A percentile compares a stretch with the other conserved stretches of the same genome.
Conservation (phyloP, 2,888 invertebrate species). For the Caenorhabditis virilis region DNA sequence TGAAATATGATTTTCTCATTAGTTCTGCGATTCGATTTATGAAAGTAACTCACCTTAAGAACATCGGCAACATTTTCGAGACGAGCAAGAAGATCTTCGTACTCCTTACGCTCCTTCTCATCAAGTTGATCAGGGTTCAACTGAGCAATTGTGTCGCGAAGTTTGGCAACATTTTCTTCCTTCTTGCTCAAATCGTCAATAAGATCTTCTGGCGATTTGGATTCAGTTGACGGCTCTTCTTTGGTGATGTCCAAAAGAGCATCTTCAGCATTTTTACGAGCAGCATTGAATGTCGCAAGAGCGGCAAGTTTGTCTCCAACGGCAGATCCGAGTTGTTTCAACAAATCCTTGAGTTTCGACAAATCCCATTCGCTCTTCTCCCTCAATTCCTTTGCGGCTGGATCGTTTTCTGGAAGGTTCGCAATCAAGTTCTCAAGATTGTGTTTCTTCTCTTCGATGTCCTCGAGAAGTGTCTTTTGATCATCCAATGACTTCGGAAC, state of each 20-base stretch:
- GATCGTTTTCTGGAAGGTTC: conserved; percentile 21
- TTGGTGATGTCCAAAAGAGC: conserved; percentile 5
- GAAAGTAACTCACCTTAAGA: conserved; percentile 17
- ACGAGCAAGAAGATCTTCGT: conserved; percentile 35
- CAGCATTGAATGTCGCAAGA: conserved; percentile 41
- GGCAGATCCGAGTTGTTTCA: conserved; percentile 34
- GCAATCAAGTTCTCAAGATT: conserved; percentile 33
- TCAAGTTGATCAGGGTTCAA: conserved; percentile 29
- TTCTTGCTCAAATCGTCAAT: conserved; percentile 22
- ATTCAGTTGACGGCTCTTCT: neutral
- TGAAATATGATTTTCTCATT: conserved; percentile 7
- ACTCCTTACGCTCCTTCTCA: conserved; percentile 29
- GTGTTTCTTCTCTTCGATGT: conserved; percentile 25
- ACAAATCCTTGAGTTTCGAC: conserved; percentile 38
- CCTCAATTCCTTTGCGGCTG: conserved; percentile 34
- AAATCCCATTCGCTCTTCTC: conserved; percentile 42
- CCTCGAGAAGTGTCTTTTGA: conserved; percentile 37
- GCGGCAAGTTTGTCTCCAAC: conserved; percentile 48
- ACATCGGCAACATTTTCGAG: conserved; percentile 38
- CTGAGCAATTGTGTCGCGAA: conserved; percentile 20
- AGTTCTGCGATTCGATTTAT: neutral
- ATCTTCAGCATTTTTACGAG: conserved; percentile 41
- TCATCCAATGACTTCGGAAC: conserved; percentile 26
- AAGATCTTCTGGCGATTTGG: conserved; percentile 15
- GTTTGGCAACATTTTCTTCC: conserved; percentile 19